Conservation (phyloP, 1,140 invertebrate genomes). For the Eupristina koningsbergeri region DNA sequence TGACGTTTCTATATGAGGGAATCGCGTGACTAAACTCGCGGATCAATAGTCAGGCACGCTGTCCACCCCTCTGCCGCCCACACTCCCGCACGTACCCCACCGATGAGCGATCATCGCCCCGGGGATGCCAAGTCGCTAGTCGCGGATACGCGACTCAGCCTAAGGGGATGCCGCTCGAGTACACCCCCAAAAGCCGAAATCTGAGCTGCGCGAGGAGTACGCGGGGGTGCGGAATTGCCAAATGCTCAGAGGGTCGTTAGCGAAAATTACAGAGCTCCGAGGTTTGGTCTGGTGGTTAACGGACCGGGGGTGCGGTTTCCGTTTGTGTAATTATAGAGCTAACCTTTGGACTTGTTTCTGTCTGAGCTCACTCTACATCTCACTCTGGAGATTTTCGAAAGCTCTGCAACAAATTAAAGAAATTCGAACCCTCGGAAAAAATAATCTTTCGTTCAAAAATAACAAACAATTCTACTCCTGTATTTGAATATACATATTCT, state of each 20-base stretch:
- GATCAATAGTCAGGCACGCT: slow-evolving; percentile 67
- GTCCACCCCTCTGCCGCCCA: neutral
- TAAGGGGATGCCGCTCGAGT: neutral
- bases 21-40: slow-evolving; percentile 70
- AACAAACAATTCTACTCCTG: neutral
- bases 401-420: neutral
- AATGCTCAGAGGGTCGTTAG: neutral
- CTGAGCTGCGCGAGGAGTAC: neutral
- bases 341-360: no score
- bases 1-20: slow-evolving; percentile 69
- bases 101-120: neutral
- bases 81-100: neutral
- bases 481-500: neutral
- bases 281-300: no score
- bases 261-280: neutral
- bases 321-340: neutral
- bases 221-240: neutral
- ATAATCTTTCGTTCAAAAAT: neutral
- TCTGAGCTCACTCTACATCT: neutral
- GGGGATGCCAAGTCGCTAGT: neutral
- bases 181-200: neutral
- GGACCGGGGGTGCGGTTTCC: no score
- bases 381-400: neutral
- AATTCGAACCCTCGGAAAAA: neutral
- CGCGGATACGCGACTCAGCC: neutral